Evolutionary conservation across 2,888 invertebrate genomes (phyloP).

Genomic region (Dione vanillae): DNA sequence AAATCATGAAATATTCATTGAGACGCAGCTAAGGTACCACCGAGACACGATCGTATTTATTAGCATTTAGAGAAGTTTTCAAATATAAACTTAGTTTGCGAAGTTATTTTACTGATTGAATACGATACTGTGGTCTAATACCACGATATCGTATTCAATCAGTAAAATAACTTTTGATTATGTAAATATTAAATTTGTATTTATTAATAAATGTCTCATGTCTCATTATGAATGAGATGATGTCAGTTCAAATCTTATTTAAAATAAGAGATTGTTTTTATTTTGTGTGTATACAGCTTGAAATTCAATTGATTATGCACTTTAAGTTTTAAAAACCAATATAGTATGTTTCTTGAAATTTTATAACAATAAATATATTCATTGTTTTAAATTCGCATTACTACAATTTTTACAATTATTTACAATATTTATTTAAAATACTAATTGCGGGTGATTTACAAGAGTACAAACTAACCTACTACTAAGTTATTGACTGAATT

Average conservation of each 20-base stretch:
- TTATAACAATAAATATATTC: too few species aligned
- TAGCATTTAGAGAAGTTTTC: constrained; percentile 41
- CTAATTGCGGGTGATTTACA: too few species aligned
- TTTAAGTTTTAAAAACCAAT: too few species aligned
- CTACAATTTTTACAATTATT: too few species aligned
- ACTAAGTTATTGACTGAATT: too few species aligned
- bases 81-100: constrained; percentile 32
- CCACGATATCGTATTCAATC: too few species aligned
- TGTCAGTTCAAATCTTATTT: not conserved
- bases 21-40: constrained; percentile 18
- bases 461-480: too few species aligned
- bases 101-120: constrained; percentile 26
- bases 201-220: not conserved
- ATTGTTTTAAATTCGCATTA: too few species aligned
- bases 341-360: too few species aligned
- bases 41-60: constrained; percentile 37
- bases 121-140: not conserved
- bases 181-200: not conserved
- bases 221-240: not conserved
- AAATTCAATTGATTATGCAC: too few species aligned
- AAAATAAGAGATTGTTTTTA: not conserved
- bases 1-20: constrained; percentile 43
- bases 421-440: too few species aligned
- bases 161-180: constrained; percentile 1
- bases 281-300: too few species aligned